Base-by-base conservation (phyloP, 2,113 vertebrate species). In the Notothenia rossii region DNA sequence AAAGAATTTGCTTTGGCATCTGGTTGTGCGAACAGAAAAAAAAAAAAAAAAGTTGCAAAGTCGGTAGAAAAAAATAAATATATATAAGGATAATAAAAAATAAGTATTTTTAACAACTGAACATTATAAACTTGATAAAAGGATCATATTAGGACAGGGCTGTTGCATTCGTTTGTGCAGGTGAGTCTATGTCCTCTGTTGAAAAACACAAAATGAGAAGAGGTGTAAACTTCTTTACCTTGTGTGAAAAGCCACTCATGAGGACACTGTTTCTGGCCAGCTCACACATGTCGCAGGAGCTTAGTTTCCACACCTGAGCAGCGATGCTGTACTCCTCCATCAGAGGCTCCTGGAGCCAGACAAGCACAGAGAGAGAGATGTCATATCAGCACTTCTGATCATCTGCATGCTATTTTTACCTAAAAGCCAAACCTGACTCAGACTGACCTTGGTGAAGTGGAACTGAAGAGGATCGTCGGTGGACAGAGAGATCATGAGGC, bases 291-390 rank as follows among this genome's bases (percentile, higher is more conserved):
- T 99, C 98, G 0, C 98, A 99, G 66, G 98, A 98, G 89, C 98
- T 99, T 46, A 99, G 95, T 89, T 99, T 99, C 97, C 97, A 99
- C 71, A 99, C 97, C 88, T 99, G 98, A 17, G 98, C 95, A 15
- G 98, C 98, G 0, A 99, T 99, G 93, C 97, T 99, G 94, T 99
- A 99, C 60, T 99, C 98, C 82, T 99, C 98, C 98, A 99, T 99
- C 88, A 99, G 93, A 0, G 98, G 97, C 87, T 99, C 98, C 98
- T 99, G 92, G 33, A 3, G 12, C 51, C 43, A 74, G 15, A 86
- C 55, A 80, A 70, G 80, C 68, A 78, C 12, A 67, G n/a, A 84
- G n/a, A 81, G 8, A 8, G 29, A 48, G 65, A 43, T 10, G 10
- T 48, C 1, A 75, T 61, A 9, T 70, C n/a, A 60, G 55, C 40